phyloP scores from a whole-genome alignment of 2,113 vertebrate genomes.

The Archocentrus centrarchus region DNA sequence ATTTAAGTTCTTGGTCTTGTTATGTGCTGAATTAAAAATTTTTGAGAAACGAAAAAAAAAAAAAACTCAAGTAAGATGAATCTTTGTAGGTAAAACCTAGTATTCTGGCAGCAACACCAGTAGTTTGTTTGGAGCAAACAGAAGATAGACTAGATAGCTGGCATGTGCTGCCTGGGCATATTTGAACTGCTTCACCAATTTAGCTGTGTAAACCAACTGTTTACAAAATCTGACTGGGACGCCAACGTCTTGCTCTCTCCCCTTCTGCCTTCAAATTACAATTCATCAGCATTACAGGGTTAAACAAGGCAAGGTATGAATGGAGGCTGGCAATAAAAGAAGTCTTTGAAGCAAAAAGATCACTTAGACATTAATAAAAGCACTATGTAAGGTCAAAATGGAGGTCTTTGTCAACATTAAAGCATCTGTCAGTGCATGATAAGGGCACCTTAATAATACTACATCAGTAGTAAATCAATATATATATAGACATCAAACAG shows the following conservation, averaged over 20 bases:
- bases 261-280: slow-evolving; percentile 8
- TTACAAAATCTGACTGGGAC: slow-evolving; percentile 16
- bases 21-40: neutral
- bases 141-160: slow-evolving; percentile 16
- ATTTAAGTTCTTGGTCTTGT: neutral
- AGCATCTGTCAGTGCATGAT: slow-evolving; percentile 35
- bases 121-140: slow-evolving; percentile 45
- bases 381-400: neutral
- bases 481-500: slow-evolving; percentile 33
- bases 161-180: slow-evolving; percentile 17
- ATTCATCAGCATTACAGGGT: neutral
- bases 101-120: slow-evolving; percentile 3
- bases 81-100: neutral
- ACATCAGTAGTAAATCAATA: slow-evolving; percentile 25
- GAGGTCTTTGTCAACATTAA: slow-evolving; percentile 8
- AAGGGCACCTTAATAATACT: neutral
- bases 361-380: slow-evolving; percentile 11
- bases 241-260: neutral
- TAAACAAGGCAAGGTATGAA: neutral
- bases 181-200: slow-evolving; percentile 49
- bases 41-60: too few relatives aligned
- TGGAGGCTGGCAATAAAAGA: neutral
- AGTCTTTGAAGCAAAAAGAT: slow-evolving; percentile 4
- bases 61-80: neutral
- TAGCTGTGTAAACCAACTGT: slow-evolving; percentile 22